Evolutionary conservation across 1,140 invertebrate genomes (phyloP).

Genomic region (Aphaenogaster ashmeadi): DNA sequence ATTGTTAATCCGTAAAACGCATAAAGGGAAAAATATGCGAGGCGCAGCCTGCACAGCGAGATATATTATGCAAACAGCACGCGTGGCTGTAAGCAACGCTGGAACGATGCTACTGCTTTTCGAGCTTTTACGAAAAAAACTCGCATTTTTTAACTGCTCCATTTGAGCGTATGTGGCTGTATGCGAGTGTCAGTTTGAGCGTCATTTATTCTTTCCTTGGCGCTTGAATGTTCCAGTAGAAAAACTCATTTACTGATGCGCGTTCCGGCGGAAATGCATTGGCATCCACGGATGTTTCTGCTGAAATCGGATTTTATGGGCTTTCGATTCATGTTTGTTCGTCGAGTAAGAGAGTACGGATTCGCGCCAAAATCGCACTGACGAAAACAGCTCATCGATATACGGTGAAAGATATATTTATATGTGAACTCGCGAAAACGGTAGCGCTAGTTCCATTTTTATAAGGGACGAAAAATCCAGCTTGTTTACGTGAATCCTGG

Average conservation of each 20-base stretch:
- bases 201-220: conserved; percentile 54
- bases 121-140: conserved; percentile 40
- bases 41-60: conserved; percentile 16
- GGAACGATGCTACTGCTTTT: conserved; percentile 26
- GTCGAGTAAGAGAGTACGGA: neutral
- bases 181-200: conserved; percentile 55
- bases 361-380: neutral
- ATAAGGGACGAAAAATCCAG: conserved; percentile 11
- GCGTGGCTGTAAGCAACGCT: conserved; percentile 45
- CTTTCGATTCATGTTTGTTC: conserved; percentile 53
- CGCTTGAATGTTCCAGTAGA: conserved; percentile 37
- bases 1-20: conserved; percentile 39
- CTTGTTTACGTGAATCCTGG: conserved; percentile 51
- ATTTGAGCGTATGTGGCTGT: neutral
- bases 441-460: neutral
- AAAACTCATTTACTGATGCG: conserved; percentile 69
- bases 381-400: conserved; percentile 41
- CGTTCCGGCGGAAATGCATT: conserved; percentile 26
- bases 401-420: conserved; percentile 31
- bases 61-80: conserved; percentile 61
- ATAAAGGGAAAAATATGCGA: conserved; percentile 18
- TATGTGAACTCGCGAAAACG: neutral
- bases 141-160: conserved; percentile 37
- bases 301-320: conserved; percentile 53
- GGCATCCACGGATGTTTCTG: conserved; percentile 13